These are phyloP conservation scores for Tiphia femorata DNA, from an alignment of 2,888 invertebrate species.

Conservation along the genomic window DNA sequence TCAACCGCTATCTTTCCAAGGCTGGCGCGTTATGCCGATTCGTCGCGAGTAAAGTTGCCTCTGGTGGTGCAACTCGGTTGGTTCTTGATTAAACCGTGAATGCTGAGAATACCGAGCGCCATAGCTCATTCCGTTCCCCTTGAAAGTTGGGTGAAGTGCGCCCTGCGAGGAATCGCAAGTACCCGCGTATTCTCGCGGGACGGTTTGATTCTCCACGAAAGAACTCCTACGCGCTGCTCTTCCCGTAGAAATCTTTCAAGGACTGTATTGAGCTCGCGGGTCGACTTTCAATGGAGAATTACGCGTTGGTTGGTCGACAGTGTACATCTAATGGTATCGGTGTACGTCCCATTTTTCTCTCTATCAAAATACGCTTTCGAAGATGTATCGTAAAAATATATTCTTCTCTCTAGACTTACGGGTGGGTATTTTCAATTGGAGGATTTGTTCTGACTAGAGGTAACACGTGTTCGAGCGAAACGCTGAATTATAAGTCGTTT, in stretches of 20 bases:
- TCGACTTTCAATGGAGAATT: conserved; percentile 35
- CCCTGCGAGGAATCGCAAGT: conserved; percentile 51
- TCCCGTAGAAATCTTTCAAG: conserved; percentile 13
- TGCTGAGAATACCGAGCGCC: conserved; percentile 55
- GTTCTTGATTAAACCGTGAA: conserved; percentile 61
- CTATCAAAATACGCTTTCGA: no score
- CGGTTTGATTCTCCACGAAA: conserved; percentile 41
- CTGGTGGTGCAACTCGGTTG: conserved; percentile 46
- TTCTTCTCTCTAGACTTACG: no score
- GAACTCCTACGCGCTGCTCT: conserved; percentile 16
- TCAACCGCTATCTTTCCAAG: conserved; percentile 31
- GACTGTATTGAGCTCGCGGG: conserved; percentile 2
- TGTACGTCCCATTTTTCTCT: neutral
- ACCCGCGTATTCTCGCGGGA: conserved; percentile 36
- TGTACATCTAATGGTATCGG: conserved; percentile 13
- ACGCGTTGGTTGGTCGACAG: conserved; percentile 10
- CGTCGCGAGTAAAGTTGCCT: conserved; percentile 44
- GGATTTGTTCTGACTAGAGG: no score
- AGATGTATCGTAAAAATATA: no score
- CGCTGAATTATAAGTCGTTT: no score
- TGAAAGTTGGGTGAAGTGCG: conserved; percentile 42
- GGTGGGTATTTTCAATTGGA: no score
- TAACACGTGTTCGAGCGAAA: no score
- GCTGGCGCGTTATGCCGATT: no score
- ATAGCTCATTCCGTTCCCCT: conserved; percentile 30